Base-by-base conservation (phyloP, 2,113 vertebrate genomes). In the Tragelaphus strepsiceros region DNA sequence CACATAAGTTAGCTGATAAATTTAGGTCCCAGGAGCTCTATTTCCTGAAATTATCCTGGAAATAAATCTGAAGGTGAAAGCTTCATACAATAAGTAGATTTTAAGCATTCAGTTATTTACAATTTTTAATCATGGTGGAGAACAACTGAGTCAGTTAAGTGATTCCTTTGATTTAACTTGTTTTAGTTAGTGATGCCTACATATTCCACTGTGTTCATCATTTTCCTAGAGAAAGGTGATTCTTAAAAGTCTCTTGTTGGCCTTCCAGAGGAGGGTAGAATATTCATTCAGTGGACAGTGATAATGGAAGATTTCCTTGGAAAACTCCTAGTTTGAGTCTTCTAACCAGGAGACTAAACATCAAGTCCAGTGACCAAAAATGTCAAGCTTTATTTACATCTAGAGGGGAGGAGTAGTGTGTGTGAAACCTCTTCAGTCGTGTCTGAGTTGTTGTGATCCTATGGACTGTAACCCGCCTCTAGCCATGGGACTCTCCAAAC, bases 21-120 rank as follows among this genome's bases (percentile, higher is more conserved):
- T 90, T 95, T 43, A 77, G 88, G 78, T 96, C 92, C 80, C 92
- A 88, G 58, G 71, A 96, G 84, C 91, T 94, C 95, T 95, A 88
- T 92, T 94, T 98, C 90, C 88, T 93, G 91, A 84, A 46, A 2
- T n/a, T 91, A 71, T 77, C 89, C 46, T 81, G 94, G 97, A 94
- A 61, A 92, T 95, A 77, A 97, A 53, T 59, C 59, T 56, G 30
- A 95, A 98, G 96, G 67, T 62, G 0, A 2, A 96, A 97, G 49
- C 93, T 94, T 94, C 90, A 24, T n/a, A 49, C 22, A 80, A 51
- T 0, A 0, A 67, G 81, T 94, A 7, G 32, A 53, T 39, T 15
- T 0, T 35, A 64, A 32, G 64, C 56, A 1, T 54, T 74, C 46
- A 62, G 3, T 90, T 89, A 32, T 71, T 90, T 84, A 32, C 35